Evolutionary conservation across 2,113 vertebrate genomes (phyloP), one percentile per base, ranked within the genome.

Genomic region (Phylloscopus whistleri): DNA sequence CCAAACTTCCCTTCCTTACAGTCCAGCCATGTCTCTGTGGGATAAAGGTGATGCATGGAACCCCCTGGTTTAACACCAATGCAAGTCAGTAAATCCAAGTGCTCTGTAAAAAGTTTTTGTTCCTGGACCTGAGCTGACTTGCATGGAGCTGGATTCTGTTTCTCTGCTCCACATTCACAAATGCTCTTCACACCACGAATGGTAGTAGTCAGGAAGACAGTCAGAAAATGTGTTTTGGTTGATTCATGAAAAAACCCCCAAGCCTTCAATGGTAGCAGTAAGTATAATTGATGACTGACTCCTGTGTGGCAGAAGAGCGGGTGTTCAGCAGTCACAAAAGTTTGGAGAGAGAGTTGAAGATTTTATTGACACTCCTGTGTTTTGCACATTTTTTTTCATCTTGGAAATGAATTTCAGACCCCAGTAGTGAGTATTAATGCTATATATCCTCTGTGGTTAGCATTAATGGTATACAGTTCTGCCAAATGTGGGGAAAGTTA

Each of bases 391-490:
- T 93, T 86, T 92, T 87, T 89, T 77, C 55, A 73, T 93, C 69
- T 86, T 81, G 49, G 64, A 83, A 92, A 94, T 87, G 49, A 87
- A 81, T 92, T 93, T 96, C 90, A 93, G 92, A 67, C 73, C 62
- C 60, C 43, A 41, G 83, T 70, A 76, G 88, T 90, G 91, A 89
- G 52, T 31, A 82, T 89, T 95, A 92, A 63, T 89, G 60, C 68
- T 90, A 7, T 96, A 81, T 84, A 77, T 80, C 78, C 83, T 95
- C 90, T 93, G 85, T 84, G 88, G 94, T 95, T 96, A 78, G 37
- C 39, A 67, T 67, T 93, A 78, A 68, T 82, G 76, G 60, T 82
- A 16, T 46, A 58, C 23, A 86, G 60, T 33, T 73, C 66, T 84
- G 76, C 84, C 90, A 94, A 90, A 64, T 30, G 56, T 0, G 1